A percentile compares a stretch with the other conserved stretches of the same genome.
Conservation (phyloP, 1,140 invertebrate species). For the Belonocnema kinseyi region DNA sequence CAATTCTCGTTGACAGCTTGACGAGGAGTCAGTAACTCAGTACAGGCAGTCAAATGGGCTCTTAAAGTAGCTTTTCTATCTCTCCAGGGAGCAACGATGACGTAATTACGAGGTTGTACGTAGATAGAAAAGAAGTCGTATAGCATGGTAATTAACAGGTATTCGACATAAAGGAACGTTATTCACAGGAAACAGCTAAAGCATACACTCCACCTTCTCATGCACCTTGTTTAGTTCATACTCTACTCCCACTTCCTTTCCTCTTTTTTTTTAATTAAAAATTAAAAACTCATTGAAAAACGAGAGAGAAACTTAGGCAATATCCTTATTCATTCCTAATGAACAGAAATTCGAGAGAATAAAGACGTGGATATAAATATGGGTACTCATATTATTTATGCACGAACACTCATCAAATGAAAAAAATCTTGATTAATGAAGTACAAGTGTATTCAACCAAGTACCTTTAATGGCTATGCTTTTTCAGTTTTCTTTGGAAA, state of each 20-base stretch:
- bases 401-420: background rate
- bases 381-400: background rate
- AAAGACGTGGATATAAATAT: background rate
- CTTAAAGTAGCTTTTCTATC: background rate
- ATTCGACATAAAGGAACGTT: conserved; percentile 29
- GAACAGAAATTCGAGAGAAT: conserved; percentile 5
- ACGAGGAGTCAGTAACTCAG: conserved; percentile 4
- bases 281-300: background rate
- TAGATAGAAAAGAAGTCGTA: conserved; percentile 13
- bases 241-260: background rate
- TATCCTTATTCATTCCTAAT: conserved; percentile 18
- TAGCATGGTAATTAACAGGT: conserved; percentile 28
- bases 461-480: background rate
- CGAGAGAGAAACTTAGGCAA: background rate
- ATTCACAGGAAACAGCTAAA: conserved; percentile 17
- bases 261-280: conserved; percentile 17
- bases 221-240: conserved; percentile 8
- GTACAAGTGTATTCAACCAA: conserved; percentile 1
- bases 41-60: background rate
- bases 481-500: background rate
- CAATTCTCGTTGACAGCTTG: conserved; percentile 9
- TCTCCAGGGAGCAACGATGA: too few relatives aligned
- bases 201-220: conserved; percentile 13
- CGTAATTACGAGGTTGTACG: background rate
- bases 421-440: conserved; percentile 17